Base-by-base conservation (phyloP, 2,113 vertebrate species). In the Ptychochromis oligacanthus region DNA sequence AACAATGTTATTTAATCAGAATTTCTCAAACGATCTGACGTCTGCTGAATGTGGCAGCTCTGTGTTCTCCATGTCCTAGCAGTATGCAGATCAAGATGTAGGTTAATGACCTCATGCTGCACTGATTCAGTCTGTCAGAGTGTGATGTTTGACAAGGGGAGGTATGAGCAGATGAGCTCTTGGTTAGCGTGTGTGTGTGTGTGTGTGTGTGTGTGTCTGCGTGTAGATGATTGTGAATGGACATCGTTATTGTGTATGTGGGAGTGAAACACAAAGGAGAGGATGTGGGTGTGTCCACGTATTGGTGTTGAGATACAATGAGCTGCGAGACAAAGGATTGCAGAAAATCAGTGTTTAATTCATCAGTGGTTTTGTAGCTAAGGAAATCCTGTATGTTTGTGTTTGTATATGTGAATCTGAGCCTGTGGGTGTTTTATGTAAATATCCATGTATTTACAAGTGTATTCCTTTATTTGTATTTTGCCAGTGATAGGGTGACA, bases 81-180 rank as follows among this genome's bases (percentile, higher is more conserved):
- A 24, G 84, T 2, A 22, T 81, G 67, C 20, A 34, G 74, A 77
- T 18, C 60, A 75, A 83, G 79, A 89, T 92, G 93, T 79, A 84
- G 67, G 67, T 72, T 54, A 72, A 31, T 3, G 46, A 24, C 67
- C 0, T 72, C 26, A 82, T 67, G 91, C 93, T 92, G 93, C 95
- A 92, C 92, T 89, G 93, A 89, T 91, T 94, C 93, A 89, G 87
- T 92, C 88, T 92, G 94, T 90, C 91, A 87, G 92, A 91, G 86
- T 26, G 12, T 85, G 86, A 84, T 86, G 93, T 91, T 87, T 74
- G 91, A 92, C 89, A 43, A 20, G 65, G 65, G 81, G 67, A 80
- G 56, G 61, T 78, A n/a, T 36, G 67, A 79, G 70, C 31, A 1
- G n/a, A 70, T 17, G 57, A 83, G 62, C 70, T 65, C 9, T 10